Evolutionary conservation across 2,113 vertebrate species (phyloP).

Genomic region (Macrotus californicus): DNA sequence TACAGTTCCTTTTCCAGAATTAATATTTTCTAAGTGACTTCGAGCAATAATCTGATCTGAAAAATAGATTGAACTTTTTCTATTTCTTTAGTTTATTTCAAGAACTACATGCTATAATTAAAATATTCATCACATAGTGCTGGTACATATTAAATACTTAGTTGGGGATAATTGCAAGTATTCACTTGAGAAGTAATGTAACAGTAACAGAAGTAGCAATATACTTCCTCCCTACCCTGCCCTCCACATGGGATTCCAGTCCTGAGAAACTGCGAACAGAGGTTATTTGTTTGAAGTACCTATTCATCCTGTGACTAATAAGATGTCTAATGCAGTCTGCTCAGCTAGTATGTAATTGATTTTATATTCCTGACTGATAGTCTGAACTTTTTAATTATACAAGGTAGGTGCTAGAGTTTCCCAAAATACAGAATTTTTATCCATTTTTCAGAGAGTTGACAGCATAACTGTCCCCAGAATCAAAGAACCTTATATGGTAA

Average conservation of each 20-base stretch:
- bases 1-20: background rate
- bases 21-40: background rate
- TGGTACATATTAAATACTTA: background rate
- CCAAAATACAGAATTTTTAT: background rate
- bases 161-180: background rate
- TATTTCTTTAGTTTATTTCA: background rate
- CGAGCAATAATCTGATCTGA: background rate
- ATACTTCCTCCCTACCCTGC: background rate
- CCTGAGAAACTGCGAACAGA: background rate
- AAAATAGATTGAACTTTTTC: background rate
- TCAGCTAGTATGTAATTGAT: constrained; percentile 10
- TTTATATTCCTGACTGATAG: background rate
- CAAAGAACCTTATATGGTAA: background rate
- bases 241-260: background rate
- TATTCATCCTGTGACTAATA: background rate
- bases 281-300: background rate
- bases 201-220: background rate
- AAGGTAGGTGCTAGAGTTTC: background rate
- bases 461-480: background rate
- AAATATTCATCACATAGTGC: background rate
- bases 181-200: background rate
- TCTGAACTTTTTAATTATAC: background rate
- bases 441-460: background rate
- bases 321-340: background rate
- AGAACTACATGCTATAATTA: background rate